Percentiles rank a stretch among this genome's conserved stretches.
These are phyloP conservation scores for Nothura maculosa DNA, from an alignment of 2,797 vertebrate genomes.

Conservation along the genomic window DNA sequence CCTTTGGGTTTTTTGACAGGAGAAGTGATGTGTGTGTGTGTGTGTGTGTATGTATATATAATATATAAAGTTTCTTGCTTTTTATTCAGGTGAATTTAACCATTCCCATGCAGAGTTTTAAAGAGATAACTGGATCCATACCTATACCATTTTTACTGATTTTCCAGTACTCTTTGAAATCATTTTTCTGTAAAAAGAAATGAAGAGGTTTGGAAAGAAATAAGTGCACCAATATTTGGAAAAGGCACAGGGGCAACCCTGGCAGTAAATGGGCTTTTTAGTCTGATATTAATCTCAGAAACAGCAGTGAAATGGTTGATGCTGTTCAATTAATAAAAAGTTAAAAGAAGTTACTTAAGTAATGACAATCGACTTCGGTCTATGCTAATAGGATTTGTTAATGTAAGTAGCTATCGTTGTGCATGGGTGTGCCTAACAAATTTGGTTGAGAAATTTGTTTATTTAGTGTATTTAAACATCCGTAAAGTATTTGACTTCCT, in stretches of 20 bases:
- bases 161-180: constrained; percentile 1
- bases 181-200: background rate
- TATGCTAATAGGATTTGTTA: constrained; percentile 11
- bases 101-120: background rate
- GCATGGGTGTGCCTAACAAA: background rate
- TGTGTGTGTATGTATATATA: background rate
- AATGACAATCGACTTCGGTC: background rate
- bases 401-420: background rate
- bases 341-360: constrained; percentile 33
- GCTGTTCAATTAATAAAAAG: constrained; percentile 28
- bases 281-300: background rate
- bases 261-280: background rate
- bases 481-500: background rate
- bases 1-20: background rate
- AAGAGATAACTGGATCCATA: background rate
- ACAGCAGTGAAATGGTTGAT: background rate
- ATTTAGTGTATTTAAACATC: background rate
- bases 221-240: background rate
- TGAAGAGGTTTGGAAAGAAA: background rate
- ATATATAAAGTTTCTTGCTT: background rate
- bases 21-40: background rate
- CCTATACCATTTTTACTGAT: background rate
- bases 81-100: background rate
- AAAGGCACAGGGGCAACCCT: background rate
- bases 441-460: constrained; percentile 18